phyloP scores from a whole-genome alignment of 2,113 vertebrate species.

The Columbina picui region DNA sequence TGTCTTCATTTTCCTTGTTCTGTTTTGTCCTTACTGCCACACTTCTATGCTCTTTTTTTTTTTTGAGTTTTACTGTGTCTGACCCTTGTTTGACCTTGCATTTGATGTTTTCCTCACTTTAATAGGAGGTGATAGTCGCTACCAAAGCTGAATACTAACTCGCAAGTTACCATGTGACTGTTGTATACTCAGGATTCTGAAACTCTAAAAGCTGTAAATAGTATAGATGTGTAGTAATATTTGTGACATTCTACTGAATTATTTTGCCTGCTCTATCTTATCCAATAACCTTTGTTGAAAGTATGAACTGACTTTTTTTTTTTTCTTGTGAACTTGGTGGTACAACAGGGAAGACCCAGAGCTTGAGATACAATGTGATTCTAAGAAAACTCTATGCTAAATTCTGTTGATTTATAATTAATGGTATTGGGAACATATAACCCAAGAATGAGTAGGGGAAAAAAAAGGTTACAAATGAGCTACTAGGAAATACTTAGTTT shows the following conservation, averaged over 20 bases:
- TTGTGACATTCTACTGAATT: neutral
- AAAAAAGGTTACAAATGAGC: neutral
- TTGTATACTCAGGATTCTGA: neutral
- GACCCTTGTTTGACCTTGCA: neutral
- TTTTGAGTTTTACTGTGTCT: neutral
- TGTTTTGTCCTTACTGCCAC: neutral
- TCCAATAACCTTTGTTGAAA: neutral
- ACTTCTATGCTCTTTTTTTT: neutral
- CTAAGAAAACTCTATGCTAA: neutral
- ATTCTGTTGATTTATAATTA: neutral
- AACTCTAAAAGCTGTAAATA: neutral
- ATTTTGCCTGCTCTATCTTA: neutral
- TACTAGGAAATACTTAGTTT: neutral
- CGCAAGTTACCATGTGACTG: neutral
- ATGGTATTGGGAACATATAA: neutral
- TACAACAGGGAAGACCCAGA: neutral
- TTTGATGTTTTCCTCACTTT: neutral
- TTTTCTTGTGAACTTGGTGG: neutral
- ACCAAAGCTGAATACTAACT: neutral
- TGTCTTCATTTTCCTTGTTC: neutral
- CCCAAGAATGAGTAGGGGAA: neutral
- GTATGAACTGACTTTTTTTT: neutral
- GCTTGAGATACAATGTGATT: neutral
- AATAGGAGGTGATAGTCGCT: neutral
- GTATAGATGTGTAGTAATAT: neutral